These are phyloP conservation scores for Apotomis capreana DNA, from an alignment of 2,888 invertebrate species.

Conservation along the genomic window DNA sequence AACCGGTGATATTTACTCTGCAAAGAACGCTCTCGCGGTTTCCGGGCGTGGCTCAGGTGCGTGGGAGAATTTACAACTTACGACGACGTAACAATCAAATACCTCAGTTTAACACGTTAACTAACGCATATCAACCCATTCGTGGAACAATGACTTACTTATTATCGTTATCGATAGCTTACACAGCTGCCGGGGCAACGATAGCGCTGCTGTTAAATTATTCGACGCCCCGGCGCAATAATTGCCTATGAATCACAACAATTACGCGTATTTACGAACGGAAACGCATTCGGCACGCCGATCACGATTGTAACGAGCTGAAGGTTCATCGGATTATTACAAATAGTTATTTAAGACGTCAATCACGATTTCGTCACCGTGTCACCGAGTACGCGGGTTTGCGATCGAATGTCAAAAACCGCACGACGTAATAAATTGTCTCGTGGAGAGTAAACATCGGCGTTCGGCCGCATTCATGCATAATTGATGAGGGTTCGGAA, in stretches of 20 bases:
- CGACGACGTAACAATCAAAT: constrained; percentile 50
- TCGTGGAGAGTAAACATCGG: constrained; percentile 80
- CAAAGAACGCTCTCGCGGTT: constrained; percentile 38
- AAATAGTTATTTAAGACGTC: constrained; percentile 54
- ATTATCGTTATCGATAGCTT: constrained; percentile 66
- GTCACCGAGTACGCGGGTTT: constrained; percentile 51
- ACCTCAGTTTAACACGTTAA: constrained; percentile 44
- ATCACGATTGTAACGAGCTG: constrained; percentile 45
- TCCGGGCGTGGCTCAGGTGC: constrained; percentile 48
- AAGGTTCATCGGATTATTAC: constrained; percentile 32
- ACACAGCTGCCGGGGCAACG: constrained; percentile 65
- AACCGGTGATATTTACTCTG: constrained; percentile 38
- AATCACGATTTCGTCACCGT: constrained; percentile 65
- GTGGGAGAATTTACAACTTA: constrained; percentile 58
- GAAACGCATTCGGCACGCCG: constrained; percentile 45
- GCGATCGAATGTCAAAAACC: constrained; percentile 79
- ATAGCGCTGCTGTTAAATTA: constrained; percentile 64
- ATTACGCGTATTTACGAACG: constrained; percentile 51
- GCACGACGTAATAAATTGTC: constrained; percentile 81
- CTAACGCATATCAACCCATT: constrained; percentile 44
- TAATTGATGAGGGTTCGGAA: constrained; percentile 80
- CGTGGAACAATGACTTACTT: constrained; percentile 69
- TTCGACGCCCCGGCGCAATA: constrained; percentile 61
- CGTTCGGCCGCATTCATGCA: constrained; percentile 81
- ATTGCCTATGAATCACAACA: constrained; percentile 53